Conservation (phyloP, 64 coral and sea anemone genomes). For the Montipora foliosa region DNA sequence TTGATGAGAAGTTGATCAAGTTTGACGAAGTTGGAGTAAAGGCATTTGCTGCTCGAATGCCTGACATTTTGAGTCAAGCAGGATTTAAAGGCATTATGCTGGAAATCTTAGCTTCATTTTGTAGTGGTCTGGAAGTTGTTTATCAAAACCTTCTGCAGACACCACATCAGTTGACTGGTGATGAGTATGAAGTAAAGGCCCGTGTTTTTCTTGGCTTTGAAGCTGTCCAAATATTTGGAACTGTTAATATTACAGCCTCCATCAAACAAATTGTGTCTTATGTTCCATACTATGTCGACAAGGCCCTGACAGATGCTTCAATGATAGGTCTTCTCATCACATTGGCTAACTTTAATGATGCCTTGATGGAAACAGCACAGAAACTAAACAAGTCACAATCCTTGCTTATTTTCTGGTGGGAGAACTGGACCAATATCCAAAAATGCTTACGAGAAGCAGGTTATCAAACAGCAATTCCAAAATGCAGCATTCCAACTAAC, state of each 20-base stretch:
- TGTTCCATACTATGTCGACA: constrained; percentile 44
- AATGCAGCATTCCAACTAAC: not conserved
- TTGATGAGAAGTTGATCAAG: constrained; percentile 10
- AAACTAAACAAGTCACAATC: constrained; percentile 18
- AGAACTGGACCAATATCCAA: not conserved
- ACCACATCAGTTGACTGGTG: constrained; percentile 29
- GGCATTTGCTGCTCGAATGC: constrained; percentile 40
- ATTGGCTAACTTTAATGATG: constrained; percentile 32
- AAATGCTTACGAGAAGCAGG: constrained; percentile 3
- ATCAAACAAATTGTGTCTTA: constrained; percentile 66
- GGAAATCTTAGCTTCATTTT: constrained; percentile 49
- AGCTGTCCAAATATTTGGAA: not conserved
- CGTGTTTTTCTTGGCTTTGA: constrained; percentile 27
- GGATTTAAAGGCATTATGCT: constrained; percentile 32
- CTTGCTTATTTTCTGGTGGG: not conserved
- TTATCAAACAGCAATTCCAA: constrained; percentile 14
- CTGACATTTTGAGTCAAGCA: not conserved
- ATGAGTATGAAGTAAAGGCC: constrained; percentile 1
- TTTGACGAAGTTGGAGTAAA: constrained; percentile 49
- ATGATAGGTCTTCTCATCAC: constrained; percentile 37
- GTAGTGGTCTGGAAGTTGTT: constrained; percentile 23
- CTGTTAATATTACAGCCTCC: constrained; percentile 3
- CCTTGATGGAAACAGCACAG: constrained; percentile 63
- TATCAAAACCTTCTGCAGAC: constrained; percentile 46
- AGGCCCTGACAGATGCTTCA: constrained; percentile 7